Evolutionary conservation across 2,113 vertebrate species (phyloP).

Genomic region (Diadophis punctatus): DNA sequence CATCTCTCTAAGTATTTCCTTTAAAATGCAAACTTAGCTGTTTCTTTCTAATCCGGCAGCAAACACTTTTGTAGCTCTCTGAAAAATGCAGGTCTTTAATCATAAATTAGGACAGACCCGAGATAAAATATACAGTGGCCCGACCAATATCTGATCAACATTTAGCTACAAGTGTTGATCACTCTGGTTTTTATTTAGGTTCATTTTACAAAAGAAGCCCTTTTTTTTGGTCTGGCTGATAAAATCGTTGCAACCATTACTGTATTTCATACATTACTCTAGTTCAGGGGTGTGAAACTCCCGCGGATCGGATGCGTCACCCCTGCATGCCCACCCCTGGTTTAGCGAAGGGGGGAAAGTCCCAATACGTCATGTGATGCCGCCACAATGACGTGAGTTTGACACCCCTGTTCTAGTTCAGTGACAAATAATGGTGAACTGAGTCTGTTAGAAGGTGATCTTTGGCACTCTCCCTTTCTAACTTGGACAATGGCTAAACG

Average conservation of each 20-base stretch:
- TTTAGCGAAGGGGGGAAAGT: too few species aligned
- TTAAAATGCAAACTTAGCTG: background rate
- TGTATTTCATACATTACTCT: background rate
- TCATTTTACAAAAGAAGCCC: background rate
- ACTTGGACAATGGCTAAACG: background rate
- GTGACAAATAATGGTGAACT: background rate
- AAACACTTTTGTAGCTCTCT: background rate
- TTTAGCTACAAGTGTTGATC: conserved; percentile 29
- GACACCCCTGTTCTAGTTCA: too few species aligned
- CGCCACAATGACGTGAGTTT: rapidly evolving
- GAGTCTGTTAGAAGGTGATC: background rate
- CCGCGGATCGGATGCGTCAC: too few species aligned
- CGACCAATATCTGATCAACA: conserved; percentile 15
- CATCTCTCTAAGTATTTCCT: background rate
- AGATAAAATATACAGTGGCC: conserved; percentile 1
- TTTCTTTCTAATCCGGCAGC: background rate
- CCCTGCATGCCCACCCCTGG: rapidly evolving
- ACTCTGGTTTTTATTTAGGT: conserved; percentile 15
- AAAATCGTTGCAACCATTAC: background rate
- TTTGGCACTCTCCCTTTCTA: background rate
- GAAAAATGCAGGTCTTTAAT: conserved; percentile 35
- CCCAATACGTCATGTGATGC: too few species aligned
- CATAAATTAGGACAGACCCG: background rate
- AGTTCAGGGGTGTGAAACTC: too few species aligned
- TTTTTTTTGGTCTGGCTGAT: background rate